These are phyloP conservation scores for Lithobates pipiens DNA, from an alignment of 2,797 vertebrate species.

Conservation along the genomic window DNA sequence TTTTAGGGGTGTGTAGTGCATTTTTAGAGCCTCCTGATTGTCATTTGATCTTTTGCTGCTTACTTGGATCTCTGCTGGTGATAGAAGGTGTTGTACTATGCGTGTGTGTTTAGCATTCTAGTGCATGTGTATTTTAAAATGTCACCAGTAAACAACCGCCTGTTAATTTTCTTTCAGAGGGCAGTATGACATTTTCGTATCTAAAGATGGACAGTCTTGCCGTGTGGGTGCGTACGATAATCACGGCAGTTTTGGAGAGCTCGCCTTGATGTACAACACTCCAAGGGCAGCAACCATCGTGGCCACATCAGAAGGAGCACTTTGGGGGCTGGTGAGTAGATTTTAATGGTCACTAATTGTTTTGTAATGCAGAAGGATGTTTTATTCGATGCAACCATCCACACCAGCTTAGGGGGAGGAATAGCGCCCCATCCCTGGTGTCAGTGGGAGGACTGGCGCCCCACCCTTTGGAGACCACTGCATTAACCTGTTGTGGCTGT, in stretches of 20 bases:
- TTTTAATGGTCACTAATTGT: background rate
- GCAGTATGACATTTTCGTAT: slow-evolving; percentile 89
- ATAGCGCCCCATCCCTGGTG: too few relatives aligned
- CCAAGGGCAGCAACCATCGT: slow-evolving; percentile 94
- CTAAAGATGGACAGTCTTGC: slow-evolving; percentile 80
- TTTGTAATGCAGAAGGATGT: too few relatives aligned
- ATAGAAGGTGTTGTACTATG: background rate
- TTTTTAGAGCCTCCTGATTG: background rate
- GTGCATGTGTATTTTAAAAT: background rate
- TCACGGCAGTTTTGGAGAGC: slow-evolving; percentile 95
- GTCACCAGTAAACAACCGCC: background rate
- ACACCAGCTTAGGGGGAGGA: too few relatives aligned
- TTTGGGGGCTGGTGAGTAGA: slow-evolving; percentile 94
- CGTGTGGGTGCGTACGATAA: slow-evolving; percentile 93
- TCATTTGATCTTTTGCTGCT: background rate
- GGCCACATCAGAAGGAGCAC: slow-evolving; percentile 89
- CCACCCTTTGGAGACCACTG: too few relatives aligned
- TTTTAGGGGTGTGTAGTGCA: background rate
- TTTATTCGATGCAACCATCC: too few relatives aligned
- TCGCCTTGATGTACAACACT: slow-evolving; percentile 98
- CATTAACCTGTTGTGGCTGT: too few relatives aligned
- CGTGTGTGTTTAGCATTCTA: background rate
- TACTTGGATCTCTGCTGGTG: background rate
- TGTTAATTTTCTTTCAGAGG: slow-evolving; percentile 77
- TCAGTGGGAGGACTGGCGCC: too few relatives aligned